Conservation (phyloP, 2,888 invertebrate species). For the Clanis bilineata region DNA sequence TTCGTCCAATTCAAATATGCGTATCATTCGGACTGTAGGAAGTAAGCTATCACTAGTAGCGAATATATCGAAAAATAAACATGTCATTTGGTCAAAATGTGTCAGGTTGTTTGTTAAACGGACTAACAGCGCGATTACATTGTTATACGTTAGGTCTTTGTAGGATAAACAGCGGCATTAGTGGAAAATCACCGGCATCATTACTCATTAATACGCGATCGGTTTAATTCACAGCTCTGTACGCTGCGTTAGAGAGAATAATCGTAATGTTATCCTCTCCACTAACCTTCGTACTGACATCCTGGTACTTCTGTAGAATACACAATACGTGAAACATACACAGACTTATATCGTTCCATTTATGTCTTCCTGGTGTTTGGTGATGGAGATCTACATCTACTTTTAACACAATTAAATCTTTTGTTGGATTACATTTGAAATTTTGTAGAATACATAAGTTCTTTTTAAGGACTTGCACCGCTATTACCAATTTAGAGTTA, state of each 20-base stretch:
- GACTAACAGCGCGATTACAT: conserved; percentile 6
- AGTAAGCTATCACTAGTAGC: neutral
- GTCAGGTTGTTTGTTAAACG: conserved; percentile 1
- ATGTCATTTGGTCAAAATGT: conserved; percentile 5
- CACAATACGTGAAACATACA: neutral
- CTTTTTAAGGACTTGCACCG: too few relatives aligned
- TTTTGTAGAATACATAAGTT: too few relatives aligned
- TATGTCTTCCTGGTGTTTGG: neutral
- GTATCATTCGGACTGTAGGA: too few relatives aligned
- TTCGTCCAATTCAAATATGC: neutral
- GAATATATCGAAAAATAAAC: neutral
- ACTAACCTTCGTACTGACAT: conserved; percentile 4
- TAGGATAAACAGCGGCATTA: conserved; percentile 2
- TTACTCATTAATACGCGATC: conserved; percentile 2
- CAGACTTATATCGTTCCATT: neutral
- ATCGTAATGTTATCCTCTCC: neutral
- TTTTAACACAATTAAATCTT: too few relatives aligned
- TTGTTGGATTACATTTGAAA: too few relatives aligned
- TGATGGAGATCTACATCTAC: neutral
- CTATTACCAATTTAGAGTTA: too few relatives aligned
- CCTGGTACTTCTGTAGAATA: conserved; percentile 2
- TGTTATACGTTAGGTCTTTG: neutral
- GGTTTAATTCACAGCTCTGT: neutral
- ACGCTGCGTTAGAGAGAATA: neutral
- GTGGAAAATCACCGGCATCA: conserved; percentile 16